Conservation (phyloP, 2,888 invertebrate species). For the Mesorhabditis sp. region DNA sequence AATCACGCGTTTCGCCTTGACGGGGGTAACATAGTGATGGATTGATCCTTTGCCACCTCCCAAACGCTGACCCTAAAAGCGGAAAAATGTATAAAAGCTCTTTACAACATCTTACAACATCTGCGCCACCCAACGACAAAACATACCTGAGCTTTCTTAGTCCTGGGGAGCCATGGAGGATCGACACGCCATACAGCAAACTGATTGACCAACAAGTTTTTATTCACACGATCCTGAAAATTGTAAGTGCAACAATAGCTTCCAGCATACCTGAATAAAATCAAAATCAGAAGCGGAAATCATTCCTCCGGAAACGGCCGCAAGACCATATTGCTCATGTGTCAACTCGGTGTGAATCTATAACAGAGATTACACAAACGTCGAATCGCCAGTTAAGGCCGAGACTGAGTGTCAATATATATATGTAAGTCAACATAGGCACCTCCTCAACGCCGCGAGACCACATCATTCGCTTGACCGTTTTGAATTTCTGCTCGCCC, state of each 20-base stretch:
- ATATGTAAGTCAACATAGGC: too few relatives aligned
- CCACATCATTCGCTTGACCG: constrained; percentile 51
- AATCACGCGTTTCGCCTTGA: constrained; percentile 84
- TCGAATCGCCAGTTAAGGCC: neutral
- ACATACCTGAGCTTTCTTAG: constrained; percentile 67
- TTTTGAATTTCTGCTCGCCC: constrained; percentile 53
- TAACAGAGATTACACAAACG: neutral
- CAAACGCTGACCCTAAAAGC: constrained; percentile 64
- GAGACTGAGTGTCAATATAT: neutral
- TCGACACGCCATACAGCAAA: constrained; percentile 93
- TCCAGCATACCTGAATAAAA: constrained; percentile 29
- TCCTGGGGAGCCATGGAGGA: constrained; percentile 90
- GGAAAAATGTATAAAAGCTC: constrained; percentile 11
- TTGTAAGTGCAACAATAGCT: neutral
- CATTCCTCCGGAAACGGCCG: constrained; percentile 68
- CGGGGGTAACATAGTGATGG: constrained; percentile 88
- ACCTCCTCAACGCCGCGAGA: constrained; percentile 51
- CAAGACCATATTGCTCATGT: constrained; percentile 86
- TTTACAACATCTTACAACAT: neutral
- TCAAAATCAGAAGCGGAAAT: constrained; percentile 47
- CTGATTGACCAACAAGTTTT: constrained; percentile 73
- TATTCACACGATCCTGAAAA: constrained; percentile 70
- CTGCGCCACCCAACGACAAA: neutral
- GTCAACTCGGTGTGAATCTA: constrained; percentile 76
- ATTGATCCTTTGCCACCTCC: constrained; percentile 87